These are phyloP conservation scores for Rissa tridactyla DNA, from an alignment of 2,113 vertebrate genomes.

Conservation along the genomic window DNA sequence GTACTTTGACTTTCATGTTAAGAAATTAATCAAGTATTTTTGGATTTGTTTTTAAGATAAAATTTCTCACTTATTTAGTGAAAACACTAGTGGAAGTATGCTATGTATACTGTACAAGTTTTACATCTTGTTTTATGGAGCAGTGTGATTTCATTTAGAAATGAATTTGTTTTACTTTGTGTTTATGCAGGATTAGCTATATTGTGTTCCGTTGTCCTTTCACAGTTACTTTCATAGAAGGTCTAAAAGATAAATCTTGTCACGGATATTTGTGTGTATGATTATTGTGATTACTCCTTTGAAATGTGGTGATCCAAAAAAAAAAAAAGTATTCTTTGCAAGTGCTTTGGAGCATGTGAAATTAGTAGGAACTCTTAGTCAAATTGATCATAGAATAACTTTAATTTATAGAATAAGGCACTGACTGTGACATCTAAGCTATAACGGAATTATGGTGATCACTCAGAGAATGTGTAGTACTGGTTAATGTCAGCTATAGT, in stretches of 20 bases:
- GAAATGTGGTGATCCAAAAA: neutral
- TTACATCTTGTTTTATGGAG: neutral
- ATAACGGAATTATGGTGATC: neutral
- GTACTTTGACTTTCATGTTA: neutral
- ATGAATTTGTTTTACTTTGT: neutral
- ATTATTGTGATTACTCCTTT: neutral
- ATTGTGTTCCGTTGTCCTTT: neutral
- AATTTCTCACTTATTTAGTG: neutral
- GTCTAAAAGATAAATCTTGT: neutral
- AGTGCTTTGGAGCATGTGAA: neutral
- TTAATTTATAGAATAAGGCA: neutral
- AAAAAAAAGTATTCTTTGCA: neutral
- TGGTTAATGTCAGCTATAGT: neutral
- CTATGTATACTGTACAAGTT: neutral
- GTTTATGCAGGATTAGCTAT: neutral
- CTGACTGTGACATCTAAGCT: neutral
- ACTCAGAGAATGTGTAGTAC: neutral
- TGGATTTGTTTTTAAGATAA: neutral
- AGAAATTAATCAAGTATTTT: neutral
- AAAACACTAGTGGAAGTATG: neutral
- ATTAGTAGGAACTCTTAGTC: neutral
- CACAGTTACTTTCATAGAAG: neutral
- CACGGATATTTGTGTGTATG: rapidly evolving
- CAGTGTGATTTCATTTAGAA: neutral
- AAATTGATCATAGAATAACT: neutral